These are phyloP conservation scores for Drosophila sechellia DNA, from an alignment of 1,140 invertebrate genomes.

Conservation along the genomic window DNA sequence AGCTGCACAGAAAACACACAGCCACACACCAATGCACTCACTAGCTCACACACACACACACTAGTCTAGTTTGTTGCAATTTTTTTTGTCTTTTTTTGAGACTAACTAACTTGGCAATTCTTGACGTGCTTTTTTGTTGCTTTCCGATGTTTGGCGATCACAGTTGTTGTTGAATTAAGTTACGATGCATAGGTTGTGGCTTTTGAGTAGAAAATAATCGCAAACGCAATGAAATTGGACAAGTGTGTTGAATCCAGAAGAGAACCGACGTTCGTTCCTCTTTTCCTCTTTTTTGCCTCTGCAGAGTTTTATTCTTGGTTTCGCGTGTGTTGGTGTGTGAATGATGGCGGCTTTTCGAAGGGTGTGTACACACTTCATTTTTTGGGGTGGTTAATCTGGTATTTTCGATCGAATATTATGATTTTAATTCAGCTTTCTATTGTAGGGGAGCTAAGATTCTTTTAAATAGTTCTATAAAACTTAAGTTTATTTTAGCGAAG, in stretches of 20 bases:
- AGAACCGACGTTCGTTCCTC: slow-evolving; percentile 67
- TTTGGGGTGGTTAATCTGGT: neutral
- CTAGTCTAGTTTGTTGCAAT: slow-evolving; percentile 74
- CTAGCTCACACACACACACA: slow-evolving; percentile 34
- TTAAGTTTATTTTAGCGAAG: too few relatives aligned
- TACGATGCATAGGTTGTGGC: slow-evolving; percentile 71
- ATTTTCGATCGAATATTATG: neutral
- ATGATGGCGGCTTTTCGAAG: slow-evolving; percentile 54
- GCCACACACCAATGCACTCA: neutral
- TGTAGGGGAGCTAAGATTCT: neutral
- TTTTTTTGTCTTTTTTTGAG: slow-evolving; percentile 37
- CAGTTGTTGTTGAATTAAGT: slow-evolving; percentile 77
- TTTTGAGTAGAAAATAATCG: slow-evolving; percentile 81
- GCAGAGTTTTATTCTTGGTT: slow-evolving; percentile 57
- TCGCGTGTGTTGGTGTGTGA: slow-evolving; percentile 42
- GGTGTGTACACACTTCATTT: slow-evolving; percentile 20
- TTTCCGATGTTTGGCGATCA: slow-evolving; percentile 75
- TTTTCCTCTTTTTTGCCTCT: slow-evolving; percentile 45
- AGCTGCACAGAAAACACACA: slow-evolving; percentile 25
- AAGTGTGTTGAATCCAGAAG: slow-evolving; percentile 80
- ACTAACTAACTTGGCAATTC: slow-evolving; percentile 76
- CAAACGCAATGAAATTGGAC: slow-evolving; percentile 84
- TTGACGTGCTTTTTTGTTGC: slow-evolving; percentile 58
- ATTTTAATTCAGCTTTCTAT: neutral
- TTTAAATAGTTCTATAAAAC: neutral